Base-by-base conservation (phyloP, 2,888 invertebrate species). In the Neoitamus cyanurus region DNA sequence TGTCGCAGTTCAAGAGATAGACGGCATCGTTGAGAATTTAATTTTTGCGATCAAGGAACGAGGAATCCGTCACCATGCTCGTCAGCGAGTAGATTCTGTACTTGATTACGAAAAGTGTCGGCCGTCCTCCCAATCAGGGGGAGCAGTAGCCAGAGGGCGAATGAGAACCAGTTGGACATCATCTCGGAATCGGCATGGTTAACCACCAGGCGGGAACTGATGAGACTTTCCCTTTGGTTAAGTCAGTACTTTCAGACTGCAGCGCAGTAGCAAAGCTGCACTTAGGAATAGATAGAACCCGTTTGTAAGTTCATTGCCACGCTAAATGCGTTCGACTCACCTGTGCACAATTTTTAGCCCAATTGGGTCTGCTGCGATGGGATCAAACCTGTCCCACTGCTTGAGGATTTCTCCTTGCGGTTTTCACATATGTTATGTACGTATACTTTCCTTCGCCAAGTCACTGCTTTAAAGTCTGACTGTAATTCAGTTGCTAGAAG, bases 281-380 rank as follows among this genome's bases (percentile, higher is more conserved):
- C 15, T 6, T 20, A 37, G 37, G 20, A 36, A 20, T n/a, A 69
- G 68, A 25, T 25, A 37, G 73, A 73, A 73, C 73, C 36, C 20
- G 73, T 73, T 42, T 37, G 28, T 42, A 75, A 75, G 75, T 75
- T 75, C 75, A 75, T 25, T 75, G 75, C 75, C 75, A 42, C 13
- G 28, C 34, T 75, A 42, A 34, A 25, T 30, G n/a, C 7, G 20
- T 25, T 42, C 13, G 42, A 75, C 20, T 42, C 42, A 75, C 36
- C 42, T 75, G 34, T 42, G 28, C 75, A 42, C 75, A 75, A 75
- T 37, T 42, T 75, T 75, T 28, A 36, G 42, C 75, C 75, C 75
- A 75, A 36, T 75, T 75, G 25, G 75, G 75, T 37, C 42, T 42
- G 42, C 28, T 28, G 25, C 13, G 42, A 58, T 70, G 36, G 11